These are phyloP conservation scores for Endomychus coccineus DNA, from an alignment of 2,888 invertebrate genomes.

Conservation along the genomic window DNA sequence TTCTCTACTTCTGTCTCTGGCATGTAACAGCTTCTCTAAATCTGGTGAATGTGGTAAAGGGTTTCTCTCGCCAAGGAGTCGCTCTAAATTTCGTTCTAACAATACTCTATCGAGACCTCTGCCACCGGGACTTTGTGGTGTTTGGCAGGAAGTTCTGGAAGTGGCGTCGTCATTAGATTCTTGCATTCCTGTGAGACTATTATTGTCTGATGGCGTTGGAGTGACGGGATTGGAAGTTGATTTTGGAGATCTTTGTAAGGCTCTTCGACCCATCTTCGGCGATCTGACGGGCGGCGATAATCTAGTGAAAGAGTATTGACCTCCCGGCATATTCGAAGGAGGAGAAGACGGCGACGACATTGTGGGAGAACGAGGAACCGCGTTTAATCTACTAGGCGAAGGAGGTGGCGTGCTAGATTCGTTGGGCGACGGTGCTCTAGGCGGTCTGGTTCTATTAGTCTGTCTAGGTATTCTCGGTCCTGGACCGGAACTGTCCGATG, in stretches of 20 bases:
- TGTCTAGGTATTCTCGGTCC: conserved; percentile 47
- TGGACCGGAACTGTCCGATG: conserved; percentile 75
- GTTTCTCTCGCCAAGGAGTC: conserved; percentile 49
- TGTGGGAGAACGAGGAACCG: conserved; percentile 50
- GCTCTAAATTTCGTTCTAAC: conserved; percentile 60
- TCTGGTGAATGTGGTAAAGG: conserved; percentile 37
- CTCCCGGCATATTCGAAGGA: conserved; percentile 24
- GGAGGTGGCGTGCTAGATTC: conserved; percentile 46
- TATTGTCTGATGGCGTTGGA: conserved; percentile 37
- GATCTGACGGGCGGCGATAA: conserved; percentile 51
- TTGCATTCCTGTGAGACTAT: conserved; percentile 22
- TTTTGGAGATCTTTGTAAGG: conserved; percentile 45
- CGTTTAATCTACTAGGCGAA: conserved; percentile 44
- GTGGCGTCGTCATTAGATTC: conserved; percentile 26
- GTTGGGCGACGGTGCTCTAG: conserved; percentile 48
- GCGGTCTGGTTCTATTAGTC: conserved; percentile 45
- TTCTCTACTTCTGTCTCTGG: conserved; percentile 52
- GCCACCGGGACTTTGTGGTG: conserved; percentile 34
- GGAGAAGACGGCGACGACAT: conserved; percentile 52
- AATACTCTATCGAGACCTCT: conserved; percentile 60
- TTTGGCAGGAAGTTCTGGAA: conserved; percentile 21
- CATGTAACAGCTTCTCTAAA: conserved; percentile 47
- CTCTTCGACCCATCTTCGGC: conserved; percentile 49
- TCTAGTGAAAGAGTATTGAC: conserved; percentile 10
- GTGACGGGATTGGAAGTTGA: conserved; percentile 42